Conservation (phyloP, 1,140 invertebrate genomes). For the Drosophila nigrodunni region DNA sequence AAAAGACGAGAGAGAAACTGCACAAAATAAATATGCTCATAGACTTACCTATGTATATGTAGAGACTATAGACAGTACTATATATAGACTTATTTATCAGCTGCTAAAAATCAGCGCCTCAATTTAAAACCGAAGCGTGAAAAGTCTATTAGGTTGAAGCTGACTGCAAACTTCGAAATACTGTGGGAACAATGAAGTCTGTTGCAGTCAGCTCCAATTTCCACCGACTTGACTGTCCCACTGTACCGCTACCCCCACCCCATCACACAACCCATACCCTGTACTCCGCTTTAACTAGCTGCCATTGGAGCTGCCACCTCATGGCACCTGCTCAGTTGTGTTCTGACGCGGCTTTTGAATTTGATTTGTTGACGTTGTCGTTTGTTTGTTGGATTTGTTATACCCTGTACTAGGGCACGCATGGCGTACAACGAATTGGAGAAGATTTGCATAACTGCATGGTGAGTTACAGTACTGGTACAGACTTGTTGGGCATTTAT, state of each 20-base stretch:
- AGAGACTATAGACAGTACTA: conserved; percentile 25
- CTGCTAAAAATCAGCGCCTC: conserved; percentile 75
- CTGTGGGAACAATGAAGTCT: conserved; percentile 79
- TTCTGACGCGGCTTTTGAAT: conserved; percentile 59
- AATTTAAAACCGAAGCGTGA: conserved; percentile 79
- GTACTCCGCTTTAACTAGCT: not conserved
- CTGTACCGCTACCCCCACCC: not conserved
- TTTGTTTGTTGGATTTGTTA: conserved; percentile 24
- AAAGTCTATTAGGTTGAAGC: conserved; percentile 75
- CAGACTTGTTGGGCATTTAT: not conserved
- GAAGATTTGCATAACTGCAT: not conserved
- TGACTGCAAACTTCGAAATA: conserved; percentile 42
- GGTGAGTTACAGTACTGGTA: not conserved
- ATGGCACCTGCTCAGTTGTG: conserved; percentile 65
- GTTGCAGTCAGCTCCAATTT: conserved; percentile 62
- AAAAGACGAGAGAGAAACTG: conserved; percentile 42
- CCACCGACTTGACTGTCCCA: conserved; percentile 1
- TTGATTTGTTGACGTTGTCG: conserved; percentile 54
- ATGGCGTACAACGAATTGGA: not conserved
- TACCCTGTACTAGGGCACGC: conserved; percentile 20
- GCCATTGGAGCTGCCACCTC: conserved; percentile 36
- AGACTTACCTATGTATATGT: conserved; percentile 16
- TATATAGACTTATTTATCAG: conserved; percentile 50
- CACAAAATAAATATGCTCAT: conserved; percentile 22
- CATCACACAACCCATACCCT: not conserved